phyloP scores from a whole-genome alignment of 1,140 invertebrate genomes.

The Pinna nobilis region DNA sequence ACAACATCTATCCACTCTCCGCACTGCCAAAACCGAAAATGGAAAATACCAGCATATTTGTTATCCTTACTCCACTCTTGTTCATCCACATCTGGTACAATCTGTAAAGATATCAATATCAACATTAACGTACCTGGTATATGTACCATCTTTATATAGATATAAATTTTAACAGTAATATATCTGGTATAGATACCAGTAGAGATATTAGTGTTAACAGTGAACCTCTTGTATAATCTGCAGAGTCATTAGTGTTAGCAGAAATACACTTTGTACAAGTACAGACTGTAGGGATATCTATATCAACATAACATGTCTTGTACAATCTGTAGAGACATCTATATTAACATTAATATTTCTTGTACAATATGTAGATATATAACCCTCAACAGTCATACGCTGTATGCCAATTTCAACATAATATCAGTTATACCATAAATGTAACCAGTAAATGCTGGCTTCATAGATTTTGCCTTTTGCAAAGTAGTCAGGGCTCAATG shows the following conservation, averaged over 20 bases:
- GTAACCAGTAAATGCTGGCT: too few species aligned
- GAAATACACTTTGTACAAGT: background rate
- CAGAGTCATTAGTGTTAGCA: background rate
- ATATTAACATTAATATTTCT: too few species aligned
- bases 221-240: background rate
- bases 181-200: background rate
- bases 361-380: too few species aligned
- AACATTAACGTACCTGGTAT: too few species aligned
- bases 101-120: conserved; percentile 39
- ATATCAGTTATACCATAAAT: too few species aligned
- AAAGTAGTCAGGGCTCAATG: too few species aligned
- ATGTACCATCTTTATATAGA: background rate
- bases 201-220: background rate
- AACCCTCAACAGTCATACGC: too few species aligned
- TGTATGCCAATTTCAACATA: too few species aligned
- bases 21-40: conserved; percentile 69
- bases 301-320: too few species aligned
- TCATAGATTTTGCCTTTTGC: too few species aligned
- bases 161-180: background rate
- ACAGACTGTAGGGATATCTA: background rate
- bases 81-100: conserved; percentile 62
- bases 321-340: too few species aligned
- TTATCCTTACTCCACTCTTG: conserved; percentile 65
- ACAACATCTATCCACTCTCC: conserved; percentile 63
- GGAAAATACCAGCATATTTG: conserved; percentile 63